Conservation (phyloP, 2,113 vertebrate genomes). For the Aythya baeri region DNA sequence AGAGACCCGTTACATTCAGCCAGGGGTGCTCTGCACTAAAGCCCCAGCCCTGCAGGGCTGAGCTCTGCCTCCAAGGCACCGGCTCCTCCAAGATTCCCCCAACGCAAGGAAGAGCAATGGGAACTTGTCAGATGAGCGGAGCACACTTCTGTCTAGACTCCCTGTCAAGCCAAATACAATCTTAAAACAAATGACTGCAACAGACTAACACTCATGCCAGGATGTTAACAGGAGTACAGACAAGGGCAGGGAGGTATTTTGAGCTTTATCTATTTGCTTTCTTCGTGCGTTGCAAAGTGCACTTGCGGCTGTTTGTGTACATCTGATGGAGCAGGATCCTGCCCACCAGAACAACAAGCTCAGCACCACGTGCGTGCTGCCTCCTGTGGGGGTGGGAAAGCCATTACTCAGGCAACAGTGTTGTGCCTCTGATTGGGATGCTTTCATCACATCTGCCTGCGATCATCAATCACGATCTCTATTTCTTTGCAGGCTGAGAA, state of each 20-base stretch:
- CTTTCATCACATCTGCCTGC: neutral
- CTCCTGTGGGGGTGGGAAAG: neutral
- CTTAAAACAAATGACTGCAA: conserved; percentile 41
- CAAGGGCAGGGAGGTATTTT: neutral
- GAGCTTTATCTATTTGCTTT: neutral
- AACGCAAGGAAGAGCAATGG: neutral
- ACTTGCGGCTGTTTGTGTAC: neutral
- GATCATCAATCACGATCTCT: conserved; percentile 22
- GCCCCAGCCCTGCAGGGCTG: neutral
- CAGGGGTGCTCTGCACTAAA: neutral
- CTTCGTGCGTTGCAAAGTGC: neutral
- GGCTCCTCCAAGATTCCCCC: neutral
- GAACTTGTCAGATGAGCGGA: conserved; percentile 34
- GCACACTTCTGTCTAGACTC: conserved; percentile 8
- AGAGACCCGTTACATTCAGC: neutral
- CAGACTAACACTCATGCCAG: neutral
- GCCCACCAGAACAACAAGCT: neutral
- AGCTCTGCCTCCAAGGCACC: neutral
- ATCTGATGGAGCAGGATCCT: neutral
- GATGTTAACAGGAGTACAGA: conserved; percentile 20
- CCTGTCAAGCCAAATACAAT: conserved; percentile 19
- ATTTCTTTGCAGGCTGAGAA: conserved; percentile 31
- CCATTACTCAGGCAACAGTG: conserved; percentile 20
- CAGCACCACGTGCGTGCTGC: neutral
- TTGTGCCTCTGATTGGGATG: conserved; percentile 9